Evolutionary conservation across 1,140 invertebrate species (phyloP).

Genomic region (Drosophila sproati): DNA sequence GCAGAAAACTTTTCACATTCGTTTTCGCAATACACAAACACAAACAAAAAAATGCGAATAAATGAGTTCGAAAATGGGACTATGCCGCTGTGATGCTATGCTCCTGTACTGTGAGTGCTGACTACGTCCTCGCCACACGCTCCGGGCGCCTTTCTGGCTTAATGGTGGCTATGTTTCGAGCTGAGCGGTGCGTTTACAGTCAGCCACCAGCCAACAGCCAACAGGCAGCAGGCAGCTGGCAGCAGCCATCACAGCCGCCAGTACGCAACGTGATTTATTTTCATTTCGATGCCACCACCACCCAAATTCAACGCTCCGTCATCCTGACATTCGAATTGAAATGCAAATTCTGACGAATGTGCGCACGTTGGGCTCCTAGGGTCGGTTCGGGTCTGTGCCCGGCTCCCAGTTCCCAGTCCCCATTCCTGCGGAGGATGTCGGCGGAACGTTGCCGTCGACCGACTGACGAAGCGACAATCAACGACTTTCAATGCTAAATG

Average conservation of each 20-base stretch:
- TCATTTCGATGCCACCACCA: conserved; percentile 72
- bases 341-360: conserved; percentile 83
- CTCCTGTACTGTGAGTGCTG: conserved; percentile 5
- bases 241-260: neutral
- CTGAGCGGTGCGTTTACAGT: conserved; percentile 46
- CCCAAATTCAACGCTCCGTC: conserved; percentile 77
- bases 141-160: conserved; percentile 55
- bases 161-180: conserved; percentile 74
- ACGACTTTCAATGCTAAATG: conserved; percentile 67
- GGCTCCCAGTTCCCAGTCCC: neutral
- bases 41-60: conserved; percentile 67
- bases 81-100: neutral
- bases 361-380: conserved; percentile 62
- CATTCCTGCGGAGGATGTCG: conserved; percentile 16
- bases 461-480: conserved; percentile 55
- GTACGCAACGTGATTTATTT: conserved; percentile 77
- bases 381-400: conserved; percentile 6
- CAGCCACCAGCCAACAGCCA: conserved; percentile 7
- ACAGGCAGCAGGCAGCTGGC: neutral
- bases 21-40: conserved; percentile 50
- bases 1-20: conserved; percentile 82
- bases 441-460: conserved; percentile 23
- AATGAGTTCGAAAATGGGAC: conserved; percentile 65
- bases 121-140: conserved; percentile 26
- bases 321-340: conserved; percentile 81